Conservation (phyloP, 2,113 vertebrate species). For the Anthoscopus minutus region DNA sequence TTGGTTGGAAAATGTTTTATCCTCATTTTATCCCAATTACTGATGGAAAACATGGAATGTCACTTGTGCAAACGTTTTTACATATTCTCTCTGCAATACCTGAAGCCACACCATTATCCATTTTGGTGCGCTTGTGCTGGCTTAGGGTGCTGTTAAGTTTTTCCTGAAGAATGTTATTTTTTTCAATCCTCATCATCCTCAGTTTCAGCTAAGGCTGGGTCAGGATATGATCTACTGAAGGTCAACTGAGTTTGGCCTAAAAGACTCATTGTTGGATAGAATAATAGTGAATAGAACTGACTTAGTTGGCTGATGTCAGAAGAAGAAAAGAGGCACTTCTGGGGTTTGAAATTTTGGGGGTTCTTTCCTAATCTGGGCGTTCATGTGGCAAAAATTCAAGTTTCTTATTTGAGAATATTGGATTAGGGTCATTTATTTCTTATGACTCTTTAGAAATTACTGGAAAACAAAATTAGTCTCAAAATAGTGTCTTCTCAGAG, state of each 20-base stretch:
- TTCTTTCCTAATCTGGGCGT: background rate
- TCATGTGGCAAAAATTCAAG: background rate
- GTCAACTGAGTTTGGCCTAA: background rate
- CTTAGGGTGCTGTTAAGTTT: background rate
- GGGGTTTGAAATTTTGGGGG: background rate
- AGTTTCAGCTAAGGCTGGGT: background rate
- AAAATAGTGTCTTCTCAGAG: background rate
- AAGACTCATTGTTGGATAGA: rapidly evolving
- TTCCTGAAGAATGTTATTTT: background rate
- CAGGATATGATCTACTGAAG: background rate
- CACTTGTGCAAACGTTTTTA: background rate
- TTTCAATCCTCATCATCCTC: background rate
- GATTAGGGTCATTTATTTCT: background rate
- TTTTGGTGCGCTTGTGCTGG: background rate
- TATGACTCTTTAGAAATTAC: background rate
- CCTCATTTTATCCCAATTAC: background rate
- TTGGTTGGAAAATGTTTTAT: background rate
- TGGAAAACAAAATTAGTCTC: background rate
- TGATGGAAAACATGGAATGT: rapidly evolving
- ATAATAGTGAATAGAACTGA: background rate
- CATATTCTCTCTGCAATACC: rapidly evolving
- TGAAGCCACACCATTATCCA: rapidly evolving
- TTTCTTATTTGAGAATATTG: background rate
- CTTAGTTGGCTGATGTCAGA: background rate
- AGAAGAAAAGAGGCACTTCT: background rate